Evolutionary conservation across 1,140 invertebrate genomes (phyloP).

Genomic region (Brachionus sp.): DNA sequence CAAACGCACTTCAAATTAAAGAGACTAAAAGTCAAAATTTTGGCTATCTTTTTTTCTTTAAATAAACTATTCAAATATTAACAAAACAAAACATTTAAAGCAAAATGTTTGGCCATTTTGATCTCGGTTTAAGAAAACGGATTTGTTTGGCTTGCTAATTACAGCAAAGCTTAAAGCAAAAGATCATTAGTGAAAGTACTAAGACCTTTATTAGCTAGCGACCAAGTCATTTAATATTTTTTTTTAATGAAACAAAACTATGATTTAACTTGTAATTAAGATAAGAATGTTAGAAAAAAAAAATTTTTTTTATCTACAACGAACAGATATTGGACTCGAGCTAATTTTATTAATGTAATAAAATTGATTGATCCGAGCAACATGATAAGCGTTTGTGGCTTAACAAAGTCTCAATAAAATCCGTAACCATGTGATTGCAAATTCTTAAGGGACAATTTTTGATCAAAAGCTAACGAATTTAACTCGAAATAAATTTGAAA

Average conservation of each 20-base stretch:
- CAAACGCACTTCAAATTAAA: background rate
- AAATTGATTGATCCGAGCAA: constrained; percentile 26
- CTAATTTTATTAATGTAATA: constrained; percentile 12
- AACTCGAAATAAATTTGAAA: background rate
- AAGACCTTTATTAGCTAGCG: background rate
- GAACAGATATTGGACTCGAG: background rate
- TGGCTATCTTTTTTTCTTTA: constrained; percentile 1
- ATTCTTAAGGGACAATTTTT: background rate
- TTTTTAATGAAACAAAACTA: constrained; percentile 10
- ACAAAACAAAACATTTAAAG: constrained; percentile 11
- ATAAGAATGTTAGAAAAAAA: background rate
- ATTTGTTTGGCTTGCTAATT: constrained; percentile 35
- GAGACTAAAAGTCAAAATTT: background rate
- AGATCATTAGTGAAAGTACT: constrained; percentile 16
- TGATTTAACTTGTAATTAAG: constrained; percentile 41
- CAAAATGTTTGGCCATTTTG: constrained; percentile 3
- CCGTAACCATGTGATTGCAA: background rate
- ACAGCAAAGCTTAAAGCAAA: constrained; percentile 16
- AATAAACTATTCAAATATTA: constrained; percentile 5
- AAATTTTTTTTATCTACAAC: background rate
- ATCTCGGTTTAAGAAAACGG: constrained; percentile 3
- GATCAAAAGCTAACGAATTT: background rate
- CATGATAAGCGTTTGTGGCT: background rate
- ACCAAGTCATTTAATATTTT: constrained; percentile 26
- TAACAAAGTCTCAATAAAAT: constrained; percentile 4